These are phyloP conservation scores for Platycnemis pennipes DNA, from an alignment of 2,888 invertebrate species.

Conservation along the genomic window DNA sequence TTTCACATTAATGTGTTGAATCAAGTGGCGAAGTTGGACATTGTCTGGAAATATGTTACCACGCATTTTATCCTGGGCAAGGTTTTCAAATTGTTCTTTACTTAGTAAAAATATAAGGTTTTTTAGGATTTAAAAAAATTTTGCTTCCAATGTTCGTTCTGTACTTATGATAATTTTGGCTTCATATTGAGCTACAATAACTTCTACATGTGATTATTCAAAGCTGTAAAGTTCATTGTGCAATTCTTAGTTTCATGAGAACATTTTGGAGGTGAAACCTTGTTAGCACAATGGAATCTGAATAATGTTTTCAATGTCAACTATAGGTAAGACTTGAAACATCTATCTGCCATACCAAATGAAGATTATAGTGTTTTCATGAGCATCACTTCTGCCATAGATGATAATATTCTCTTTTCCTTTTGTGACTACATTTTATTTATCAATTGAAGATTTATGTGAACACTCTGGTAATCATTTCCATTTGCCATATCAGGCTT, in stretches of 20 bases:
- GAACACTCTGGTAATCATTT: not conserved
- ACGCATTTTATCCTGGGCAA: conserved; percentile 12
- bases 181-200: conserved; percentile 2
- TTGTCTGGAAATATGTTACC: conserved; percentile 14
- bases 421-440: not conserved
- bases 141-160: conserved; percentile 21
- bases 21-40: conserved; percentile 25
- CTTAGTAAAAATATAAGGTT: conserved; percentile 28
- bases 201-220: not conserved
- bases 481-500: not conserved
- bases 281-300: conserved; percentile 37
- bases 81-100: conserved; percentile 33
- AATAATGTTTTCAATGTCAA: not conserved
- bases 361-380: not conserved
- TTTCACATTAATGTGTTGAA: conserved; percentile 2
- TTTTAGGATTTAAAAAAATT: conserved; percentile 14
- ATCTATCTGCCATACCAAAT: not conserved
- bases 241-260: not conserved
- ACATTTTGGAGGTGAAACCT: conserved; percentile 54
- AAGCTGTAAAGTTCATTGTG: conserved; percentile 34
- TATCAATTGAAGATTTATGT: not conserved
- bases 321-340: not conserved
- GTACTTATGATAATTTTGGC: conserved; percentile 41
- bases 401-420: not conserved
- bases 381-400: not conserved